These are phyloP conservation scores for Myotis vivesi DNA, from an alignment of 2,797 vertebrate species.

Conservation along the genomic window DNA sequence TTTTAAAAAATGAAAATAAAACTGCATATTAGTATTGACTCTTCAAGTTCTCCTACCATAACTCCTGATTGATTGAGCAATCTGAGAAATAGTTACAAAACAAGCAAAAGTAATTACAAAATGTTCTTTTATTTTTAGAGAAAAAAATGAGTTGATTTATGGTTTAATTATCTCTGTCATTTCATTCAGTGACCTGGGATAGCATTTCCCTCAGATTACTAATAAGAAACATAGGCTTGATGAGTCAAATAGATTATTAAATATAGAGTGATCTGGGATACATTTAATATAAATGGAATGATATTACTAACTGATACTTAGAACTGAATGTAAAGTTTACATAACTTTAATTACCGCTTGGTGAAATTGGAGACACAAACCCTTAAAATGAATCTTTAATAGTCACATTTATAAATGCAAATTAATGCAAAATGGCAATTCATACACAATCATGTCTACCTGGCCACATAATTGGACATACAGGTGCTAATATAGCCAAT, in stretches of 20 bases:
- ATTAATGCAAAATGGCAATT: not conserved
- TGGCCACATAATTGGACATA: not conserved
- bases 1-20: not conserved
- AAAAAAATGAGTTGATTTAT: not conserved
- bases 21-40: not conserved
- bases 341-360: not conserved
- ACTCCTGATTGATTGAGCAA: not conserved
- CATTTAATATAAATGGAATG: not conserved
- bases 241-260: slow-evolving; percentile 12
- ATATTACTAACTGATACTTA: not conserved
- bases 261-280: not conserved
- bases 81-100: not conserved
- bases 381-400: not conserved
- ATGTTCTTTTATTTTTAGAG: not conserved
- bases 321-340: not conserved
- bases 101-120: not conserved
- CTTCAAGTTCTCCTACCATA: not conserved
- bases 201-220: not conserved
- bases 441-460: not conserved
- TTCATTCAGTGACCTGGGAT: not conserved
- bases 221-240: not conserved
- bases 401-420: not conserved
- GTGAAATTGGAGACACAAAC: not conserved
- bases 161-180: slow-evolving; percentile 8
- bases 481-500: not conserved